These are phyloP conservation scores for Platynereis dumerilii DNA, from an alignment of 2,888 invertebrate genomes.

Conservation along the genomic window DNA sequence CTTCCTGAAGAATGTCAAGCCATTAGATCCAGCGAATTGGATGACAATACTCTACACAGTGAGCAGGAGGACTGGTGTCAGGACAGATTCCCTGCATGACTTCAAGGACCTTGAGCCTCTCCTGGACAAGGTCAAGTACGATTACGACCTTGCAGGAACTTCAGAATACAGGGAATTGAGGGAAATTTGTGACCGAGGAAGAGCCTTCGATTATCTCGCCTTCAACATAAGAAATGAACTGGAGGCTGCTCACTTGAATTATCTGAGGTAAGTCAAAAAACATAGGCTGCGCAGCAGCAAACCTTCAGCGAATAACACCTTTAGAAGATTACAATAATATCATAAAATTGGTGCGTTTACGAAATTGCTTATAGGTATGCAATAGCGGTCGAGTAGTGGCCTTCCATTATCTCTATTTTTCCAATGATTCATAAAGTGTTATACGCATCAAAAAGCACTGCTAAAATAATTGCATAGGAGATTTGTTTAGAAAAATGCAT, in stretches of 20 bases:
- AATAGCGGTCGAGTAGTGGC: too few relatives aligned
- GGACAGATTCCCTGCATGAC: background rate
- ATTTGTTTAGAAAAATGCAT: too few relatives aligned
- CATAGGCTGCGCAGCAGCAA: too few relatives aligned
- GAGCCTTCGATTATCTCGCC: background rate
- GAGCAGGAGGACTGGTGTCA: background rate
- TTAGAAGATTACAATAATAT: too few relatives aligned
- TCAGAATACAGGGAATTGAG: background rate
- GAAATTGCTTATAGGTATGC: too few relatives aligned
- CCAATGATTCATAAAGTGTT: too few relatives aligned
- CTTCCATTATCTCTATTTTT: too few relatives aligned
- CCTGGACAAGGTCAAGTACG: background rate
- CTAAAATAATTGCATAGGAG: too few relatives aligned
- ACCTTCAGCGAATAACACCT: too few relatives aligned
- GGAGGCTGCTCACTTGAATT: background rate
- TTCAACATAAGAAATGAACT: background rate
- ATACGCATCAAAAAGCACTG: too few relatives aligned
- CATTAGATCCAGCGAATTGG: background rate
- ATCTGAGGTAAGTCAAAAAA: background rate
- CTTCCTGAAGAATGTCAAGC: background rate
- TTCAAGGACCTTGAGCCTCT: slow-evolving; percentile 7
- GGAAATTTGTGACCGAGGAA: background rate
- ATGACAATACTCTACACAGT: background rate
- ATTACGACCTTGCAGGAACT: slow-evolving; percentile 1
- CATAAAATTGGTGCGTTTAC: too few relatives aligned